A percentile compares a stretch with the other conserved stretches of the same genome.
phyloP scores from a whole-genome alignment of 2,888 invertebrate species.

The Campopleginae sp. region DNA sequence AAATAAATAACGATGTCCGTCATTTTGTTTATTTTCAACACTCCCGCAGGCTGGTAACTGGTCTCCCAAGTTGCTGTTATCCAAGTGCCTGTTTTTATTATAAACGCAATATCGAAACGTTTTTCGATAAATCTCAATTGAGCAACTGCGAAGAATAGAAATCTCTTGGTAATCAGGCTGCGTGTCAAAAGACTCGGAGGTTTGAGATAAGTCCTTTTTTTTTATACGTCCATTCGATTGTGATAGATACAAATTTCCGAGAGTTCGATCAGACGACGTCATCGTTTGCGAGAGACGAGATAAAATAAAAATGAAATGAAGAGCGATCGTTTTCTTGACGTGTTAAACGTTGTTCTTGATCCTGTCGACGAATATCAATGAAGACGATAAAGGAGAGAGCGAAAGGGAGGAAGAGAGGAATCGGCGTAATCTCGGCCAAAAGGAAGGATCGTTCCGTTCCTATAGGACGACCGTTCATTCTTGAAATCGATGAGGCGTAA shows the following conservation, averaged over 20 bases:
- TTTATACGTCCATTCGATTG: constrained; percentile 20
- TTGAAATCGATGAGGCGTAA: constrained; percentile 81
- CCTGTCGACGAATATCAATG: constrained; percentile 41
- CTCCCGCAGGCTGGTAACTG: background rate
- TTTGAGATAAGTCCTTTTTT: background rate
- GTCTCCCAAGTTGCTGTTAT: background rate
- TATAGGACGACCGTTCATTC: constrained; percentile 79
- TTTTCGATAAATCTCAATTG: background rate
- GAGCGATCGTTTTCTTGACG: constrained; percentile 62
- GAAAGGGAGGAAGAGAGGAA: constrained; percentile 22
- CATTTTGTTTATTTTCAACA: background rate
- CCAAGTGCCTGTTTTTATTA: background rate
- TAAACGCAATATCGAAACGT: background rate
- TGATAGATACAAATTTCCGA: constrained; percentile 28
- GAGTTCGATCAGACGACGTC: background rate
- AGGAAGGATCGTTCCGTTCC: constrained; percentile 71
- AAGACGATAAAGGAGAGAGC: constrained; percentile 26
- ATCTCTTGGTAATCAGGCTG: background rate
- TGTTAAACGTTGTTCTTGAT: constrained; percentile 52
- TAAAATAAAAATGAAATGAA: constrained; percentile 55
- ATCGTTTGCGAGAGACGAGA: constrained; percentile 59
- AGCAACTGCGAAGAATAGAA: background rate
- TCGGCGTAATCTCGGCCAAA: constrained; percentile 53
- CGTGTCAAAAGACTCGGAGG: background rate
- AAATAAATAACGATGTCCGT: background rate